Evolutionary conservation across 2,888 invertebrate genomes (phyloP), one percentile per base, ranked within the genome.

Genomic region (Ennomos fuscantarius): DNA sequence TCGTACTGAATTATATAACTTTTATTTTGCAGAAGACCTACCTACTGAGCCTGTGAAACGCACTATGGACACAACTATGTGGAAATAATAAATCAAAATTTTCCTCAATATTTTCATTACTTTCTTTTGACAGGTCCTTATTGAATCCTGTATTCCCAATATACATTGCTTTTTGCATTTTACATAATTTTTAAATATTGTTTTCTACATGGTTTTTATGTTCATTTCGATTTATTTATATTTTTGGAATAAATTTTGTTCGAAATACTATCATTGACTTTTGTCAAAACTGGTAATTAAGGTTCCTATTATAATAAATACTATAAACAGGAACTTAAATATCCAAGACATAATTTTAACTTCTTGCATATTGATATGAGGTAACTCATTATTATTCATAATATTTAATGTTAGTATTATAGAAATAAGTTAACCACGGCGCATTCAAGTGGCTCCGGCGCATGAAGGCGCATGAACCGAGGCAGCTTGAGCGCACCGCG

Each of bases 61-160:
- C 89, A 87, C 87, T 86, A 82, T 90, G 92, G 92, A 91, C 86
- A 90, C 91, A 85, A 86, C 84, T 89, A 89, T 90, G 89, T 91
- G 92, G 91, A 92, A 91, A 92, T 91, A 91, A 91, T 90, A 90
- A 90, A 91, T 88, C 89, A 81, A 87, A 90, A 90, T 91, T 91
- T 90, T 89, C 89, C 85, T 79, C 82, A 79, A 86, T 63, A 82
- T 81, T 76, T 84, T 84, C 76, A 84, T 83, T 87, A 87, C 82
- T 91, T 92, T 89, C 79, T 88, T 89, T 90, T 86, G 81, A 83
- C 86, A 87, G 90, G 87, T 84, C 90, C 90, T 89, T 76, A 75
- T 77, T 84, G 81, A 82, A 84, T 87, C 90, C 86, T 85, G 86
- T 84, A 81, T 79, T 82, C 87, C 86, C 82, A 69, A 66, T 68